phyloP scores from a whole-genome alignment of 1,140 invertebrate species.

The Doryteuthis pealeii region DNA sequence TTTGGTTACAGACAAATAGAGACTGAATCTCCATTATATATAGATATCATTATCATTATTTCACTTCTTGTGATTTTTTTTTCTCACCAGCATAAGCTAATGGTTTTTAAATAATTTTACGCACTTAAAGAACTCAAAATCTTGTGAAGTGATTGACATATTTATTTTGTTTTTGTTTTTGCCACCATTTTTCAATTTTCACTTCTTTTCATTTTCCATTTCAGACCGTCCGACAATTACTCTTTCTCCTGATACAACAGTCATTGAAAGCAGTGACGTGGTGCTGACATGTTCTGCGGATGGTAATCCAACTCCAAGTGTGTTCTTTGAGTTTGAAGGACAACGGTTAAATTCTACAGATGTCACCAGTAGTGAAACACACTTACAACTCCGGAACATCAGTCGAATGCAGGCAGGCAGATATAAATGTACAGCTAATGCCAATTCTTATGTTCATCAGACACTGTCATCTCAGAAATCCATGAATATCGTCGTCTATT shows the following conservation, averaged over 20 bases:
- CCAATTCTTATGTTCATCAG: neutral
- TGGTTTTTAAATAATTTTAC: too few species aligned
- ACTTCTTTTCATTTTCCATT: too few species aligned
- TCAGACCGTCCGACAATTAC: constrained; percentile 1
- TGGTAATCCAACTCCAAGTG: neutral
- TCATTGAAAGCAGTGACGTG: neutral
- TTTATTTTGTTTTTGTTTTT: too few species aligned
- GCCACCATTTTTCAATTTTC: too few species aligned
- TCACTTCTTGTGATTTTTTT: too few species aligned
- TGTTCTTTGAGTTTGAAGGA: neutral
- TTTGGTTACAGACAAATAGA: too few species aligned
- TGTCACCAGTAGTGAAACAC: neutral
- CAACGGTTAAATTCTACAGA: neutral
- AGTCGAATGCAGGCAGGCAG: neutral
- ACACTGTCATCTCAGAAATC: neutral
- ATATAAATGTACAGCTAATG: neutral
- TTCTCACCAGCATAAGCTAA: too few species aligned
- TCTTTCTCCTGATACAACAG: neutral
- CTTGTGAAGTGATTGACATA: too few species aligned
- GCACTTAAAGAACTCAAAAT: too few species aligned
- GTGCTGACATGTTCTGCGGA: neutral
- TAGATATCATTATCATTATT: too few species aligned
- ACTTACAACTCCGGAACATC: neutral
- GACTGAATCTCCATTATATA: too few species aligned
- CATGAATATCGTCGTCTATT: neutral